These are phyloP conservation scores for Clarias laeviceps DNA, from an alignment of 2,797 vertebrate genomes.

Conservation along the genomic window DNA sequence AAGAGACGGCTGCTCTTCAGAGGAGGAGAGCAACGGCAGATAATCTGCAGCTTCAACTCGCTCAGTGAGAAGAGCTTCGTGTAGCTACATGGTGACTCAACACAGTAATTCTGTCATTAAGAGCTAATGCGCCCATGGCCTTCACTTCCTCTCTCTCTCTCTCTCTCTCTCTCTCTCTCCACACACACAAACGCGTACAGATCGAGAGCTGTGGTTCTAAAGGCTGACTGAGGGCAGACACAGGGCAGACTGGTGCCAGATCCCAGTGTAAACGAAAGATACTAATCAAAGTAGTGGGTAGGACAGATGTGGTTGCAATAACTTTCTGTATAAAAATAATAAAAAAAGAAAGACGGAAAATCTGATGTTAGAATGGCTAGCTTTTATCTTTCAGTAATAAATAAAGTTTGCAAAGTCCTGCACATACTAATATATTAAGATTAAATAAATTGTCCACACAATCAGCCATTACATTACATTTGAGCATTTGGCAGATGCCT, in stretches of 20 bases:
- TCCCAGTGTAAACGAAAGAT: not conserved
- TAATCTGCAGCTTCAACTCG: slow-evolving; percentile 76
- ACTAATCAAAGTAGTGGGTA: not conserved
- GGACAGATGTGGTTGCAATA: not conserved
- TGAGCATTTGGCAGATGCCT: too few species aligned
- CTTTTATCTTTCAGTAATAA: not conserved
- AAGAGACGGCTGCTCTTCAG: slow-evolving; percentile 76
- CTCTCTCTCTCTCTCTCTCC: slow-evolving; percentile 31
- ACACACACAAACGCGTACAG: not conserved
- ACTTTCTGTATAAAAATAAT: not conserved
- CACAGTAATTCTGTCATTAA: slow-evolving; percentile 83
- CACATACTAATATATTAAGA: not conserved
- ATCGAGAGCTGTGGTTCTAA: slow-evolving; percentile 5
- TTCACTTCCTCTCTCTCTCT: slow-evolving; percentile 58
- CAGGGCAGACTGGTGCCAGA: slow-evolving; percentile 13
- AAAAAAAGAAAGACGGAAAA: not conserved
- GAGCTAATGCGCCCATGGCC: slow-evolving; percentile 77
- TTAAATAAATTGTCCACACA: not conserved
- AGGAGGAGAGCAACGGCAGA: slow-evolving; percentile 72
- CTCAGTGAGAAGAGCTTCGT: slow-evolving; percentile 68
- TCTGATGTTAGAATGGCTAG: not conserved
- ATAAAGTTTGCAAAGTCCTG: not conserved
- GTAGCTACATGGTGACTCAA: slow-evolving; percentile 81
- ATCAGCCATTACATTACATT: too few species aligned
- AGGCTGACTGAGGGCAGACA: slow-evolving; percentile 26